phyloP scores from a whole-genome alignment of 2,113 vertebrate genomes.

The Melanostigma gelatinosum region DNA sequence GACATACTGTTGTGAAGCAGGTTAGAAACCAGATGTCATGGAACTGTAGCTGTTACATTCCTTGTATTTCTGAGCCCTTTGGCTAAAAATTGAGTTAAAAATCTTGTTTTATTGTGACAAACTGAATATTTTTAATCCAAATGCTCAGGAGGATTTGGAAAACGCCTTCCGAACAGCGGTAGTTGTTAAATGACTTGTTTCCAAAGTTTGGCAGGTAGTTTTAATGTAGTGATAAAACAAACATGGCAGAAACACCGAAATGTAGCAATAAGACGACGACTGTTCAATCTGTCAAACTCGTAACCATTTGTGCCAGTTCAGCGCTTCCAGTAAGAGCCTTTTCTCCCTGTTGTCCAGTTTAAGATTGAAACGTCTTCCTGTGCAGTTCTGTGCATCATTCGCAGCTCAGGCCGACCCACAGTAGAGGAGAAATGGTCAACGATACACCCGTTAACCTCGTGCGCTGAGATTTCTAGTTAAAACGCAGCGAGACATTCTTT shows the following conservation, averaged over 20 bases:
- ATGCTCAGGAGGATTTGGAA: neutral
- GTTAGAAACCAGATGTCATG: neutral
- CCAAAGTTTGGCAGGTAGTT: neutral
- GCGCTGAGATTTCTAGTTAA: slow-evolving; percentile 37
- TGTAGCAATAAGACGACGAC: slow-evolving; percentile 22
- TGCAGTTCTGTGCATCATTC: slow-evolving; percentile 56
- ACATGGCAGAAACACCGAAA: slow-evolving; percentile 39
- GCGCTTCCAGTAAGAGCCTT: slow-evolving; percentile 42
- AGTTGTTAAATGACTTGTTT: neutral
- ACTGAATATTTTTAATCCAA: neutral
- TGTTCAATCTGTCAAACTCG: slow-evolving; percentile 8
- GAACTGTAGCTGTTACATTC: neutral
- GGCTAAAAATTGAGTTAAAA: neutral
- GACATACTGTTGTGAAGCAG: neutral
- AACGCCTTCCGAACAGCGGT: neutral
- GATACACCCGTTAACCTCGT: slow-evolving; percentile 11
- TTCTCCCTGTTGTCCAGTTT: slow-evolving; percentile 41
- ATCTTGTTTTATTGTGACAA: neutral
- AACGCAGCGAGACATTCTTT: slow-evolving; percentile 54
- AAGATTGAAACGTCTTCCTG: slow-evolving; percentile 15
- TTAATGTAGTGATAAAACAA: slow-evolving; percentile 3
- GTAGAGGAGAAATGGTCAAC: slow-evolving; percentile 15
- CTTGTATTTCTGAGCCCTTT: neutral
- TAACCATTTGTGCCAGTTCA: slow-evolving; percentile 27
- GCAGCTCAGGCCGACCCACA: neutral